phyloP scores from a whole-genome alignment of 2,797 vertebrate genomes.

The Astyanax mexicanus region DNA sequence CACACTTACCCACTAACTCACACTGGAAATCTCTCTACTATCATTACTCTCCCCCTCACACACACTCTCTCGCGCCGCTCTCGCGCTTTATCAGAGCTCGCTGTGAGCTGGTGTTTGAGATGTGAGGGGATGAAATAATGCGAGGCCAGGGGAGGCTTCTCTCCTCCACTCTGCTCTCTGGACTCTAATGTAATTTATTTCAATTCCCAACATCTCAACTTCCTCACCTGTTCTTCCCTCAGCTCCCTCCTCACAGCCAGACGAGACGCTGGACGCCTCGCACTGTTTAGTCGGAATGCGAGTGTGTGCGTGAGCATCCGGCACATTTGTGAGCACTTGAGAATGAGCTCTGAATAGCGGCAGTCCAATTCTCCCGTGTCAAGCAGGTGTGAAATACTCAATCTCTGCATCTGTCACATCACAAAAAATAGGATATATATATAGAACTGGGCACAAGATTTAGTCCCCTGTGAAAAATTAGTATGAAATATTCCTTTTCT shows the following conservation, averaged over 20 bases:
- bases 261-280: neutral
- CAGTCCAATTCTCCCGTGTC: conserved; percentile 40
- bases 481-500: too few species aligned
- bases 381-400: conserved; percentile 38
- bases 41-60: conserved; percentile 49
- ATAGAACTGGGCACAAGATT: too few species aligned
- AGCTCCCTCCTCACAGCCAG: conserved; percentile 21
- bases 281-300: conserved; percentile 16
- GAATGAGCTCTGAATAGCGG: conserved; percentile 47
- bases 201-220: conserved; percentile 48
- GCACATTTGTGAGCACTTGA: conserved; percentile 23
- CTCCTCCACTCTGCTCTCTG: conserved; percentile 38
- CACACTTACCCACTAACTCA: conserved; percentile 42
- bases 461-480: too few species aligned
- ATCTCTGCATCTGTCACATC: conserved; percentile 20
- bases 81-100: conserved; percentile 29
- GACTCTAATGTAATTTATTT: conserved; percentile 52
- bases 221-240: conserved; percentile 35
- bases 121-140: conserved; percentile 51
- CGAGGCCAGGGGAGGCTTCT: conserved; percentile 30
- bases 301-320: neutral
- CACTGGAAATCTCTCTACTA: neutral
- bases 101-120: conserved; percentile 32
- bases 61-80: conserved; percentile 21
- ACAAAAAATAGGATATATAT: too few species aligned